A percentile compares a stretch with the other conserved stretches of the same genome.
Evolutionary conservation across 2,113 vertebrate species (phyloP).

Genomic region (Monopterus albus): DNA sequence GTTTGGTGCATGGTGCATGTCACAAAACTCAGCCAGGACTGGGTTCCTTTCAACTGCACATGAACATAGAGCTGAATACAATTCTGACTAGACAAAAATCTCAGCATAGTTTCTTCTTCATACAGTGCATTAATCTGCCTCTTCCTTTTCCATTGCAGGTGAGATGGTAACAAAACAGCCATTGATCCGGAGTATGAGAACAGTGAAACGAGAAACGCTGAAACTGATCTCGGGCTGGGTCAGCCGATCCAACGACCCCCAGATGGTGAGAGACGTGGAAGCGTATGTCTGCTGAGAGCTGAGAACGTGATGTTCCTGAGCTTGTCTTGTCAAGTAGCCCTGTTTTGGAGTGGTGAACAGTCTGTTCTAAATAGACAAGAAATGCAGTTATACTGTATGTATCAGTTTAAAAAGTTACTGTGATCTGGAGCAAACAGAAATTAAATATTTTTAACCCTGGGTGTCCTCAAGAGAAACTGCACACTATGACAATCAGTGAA

Average conservation of each 20-base stretch:
- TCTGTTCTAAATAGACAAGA: background rate
- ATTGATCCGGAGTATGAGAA: slow-evolving; percentile 98
- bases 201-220: slow-evolving; percentile 98
- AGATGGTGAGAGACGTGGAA: slow-evolving; percentile 89
- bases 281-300: background rate
- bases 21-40: no score
- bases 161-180: slow-evolving; percentile 99
- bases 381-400: background rate
- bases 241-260: slow-evolving; percentile 97
- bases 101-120: no score
- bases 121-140: no score
- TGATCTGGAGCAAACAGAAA: background rate
- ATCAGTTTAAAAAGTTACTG: no score
- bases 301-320: background rate
- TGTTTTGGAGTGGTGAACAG: background rate
- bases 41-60: no score
- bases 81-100: no score
- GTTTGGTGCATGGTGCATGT: no score
- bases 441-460: background rate
- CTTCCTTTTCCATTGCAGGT: slow-evolving; percentile 80
- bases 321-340: background rate
- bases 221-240: slow-evolving; percentile 99
- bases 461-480: slow-evolving; percentile 10
- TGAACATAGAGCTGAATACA: no score
- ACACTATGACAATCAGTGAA: slow-evolving; percentile 11